Conservation (phyloP, 2,888 invertebrate species). For the Aphelenchoides bicaudatus region DNA sequence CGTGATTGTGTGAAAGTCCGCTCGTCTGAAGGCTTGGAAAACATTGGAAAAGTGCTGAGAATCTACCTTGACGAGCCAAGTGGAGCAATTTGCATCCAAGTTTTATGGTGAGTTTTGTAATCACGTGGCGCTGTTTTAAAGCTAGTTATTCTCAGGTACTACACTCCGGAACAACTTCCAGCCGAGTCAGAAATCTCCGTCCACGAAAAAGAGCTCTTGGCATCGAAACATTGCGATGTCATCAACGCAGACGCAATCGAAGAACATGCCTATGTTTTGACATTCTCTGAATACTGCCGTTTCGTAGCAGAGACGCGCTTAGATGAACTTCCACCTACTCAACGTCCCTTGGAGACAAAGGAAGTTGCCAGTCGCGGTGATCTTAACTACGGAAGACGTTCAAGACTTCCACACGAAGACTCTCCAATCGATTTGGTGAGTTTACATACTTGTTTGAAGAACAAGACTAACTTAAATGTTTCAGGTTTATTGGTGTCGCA, state of each 20-base stretch:
- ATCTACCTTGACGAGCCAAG: constrained; percentile 21
- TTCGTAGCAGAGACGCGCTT: constrained; percentile 27
- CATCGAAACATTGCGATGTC: constrained; percentile 35
- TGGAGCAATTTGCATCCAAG: constrained; percentile 17
- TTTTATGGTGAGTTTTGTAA: not conserved
- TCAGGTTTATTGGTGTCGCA: constrained; percentile 29
- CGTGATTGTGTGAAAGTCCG: constrained; percentile 28
- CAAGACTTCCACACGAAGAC: constrained; percentile 32
- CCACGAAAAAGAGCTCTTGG: constrained; percentile 35
- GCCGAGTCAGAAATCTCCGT: constrained; percentile 13
- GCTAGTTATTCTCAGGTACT: no score
- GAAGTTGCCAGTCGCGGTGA: constrained; percentile 29
- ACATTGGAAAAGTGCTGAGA: constrained; percentile 25
- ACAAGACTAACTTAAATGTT: constrained; percentile 10
- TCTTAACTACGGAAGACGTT: constrained; percentile 20
- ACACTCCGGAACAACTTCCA: constrained; percentile 23
- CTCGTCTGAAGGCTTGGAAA: constrained; percentile 27
- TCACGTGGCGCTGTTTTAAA: constrained; percentile 16
- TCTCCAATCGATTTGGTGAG: constrained; percentile 27
- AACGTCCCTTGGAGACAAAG: constrained; percentile 20
- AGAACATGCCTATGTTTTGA: constrained; percentile 28
- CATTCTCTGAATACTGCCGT: constrained; percentile 31
- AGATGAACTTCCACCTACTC: constrained; percentile 23
- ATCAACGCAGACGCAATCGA: constrained; percentile 34
- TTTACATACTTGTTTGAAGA: not conserved